A percentile compares a stretch with the other conserved stretches of the same genome.
phyloP scores from a whole-genome alignment of 2,113 vertebrate species.

The Psittacus erithacus region DNA sequence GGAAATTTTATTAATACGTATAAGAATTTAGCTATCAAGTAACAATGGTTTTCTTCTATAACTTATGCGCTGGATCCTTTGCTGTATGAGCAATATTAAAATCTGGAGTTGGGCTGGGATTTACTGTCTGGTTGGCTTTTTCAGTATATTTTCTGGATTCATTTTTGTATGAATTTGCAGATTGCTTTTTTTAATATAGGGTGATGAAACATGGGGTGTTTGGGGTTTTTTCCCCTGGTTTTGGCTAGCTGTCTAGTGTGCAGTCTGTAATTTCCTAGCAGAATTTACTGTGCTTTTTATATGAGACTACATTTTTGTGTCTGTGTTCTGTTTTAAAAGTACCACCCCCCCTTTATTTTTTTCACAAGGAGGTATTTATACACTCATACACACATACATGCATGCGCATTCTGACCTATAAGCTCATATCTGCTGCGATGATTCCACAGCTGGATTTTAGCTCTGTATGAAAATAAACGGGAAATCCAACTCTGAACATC shows the following conservation, averaged over 20 bases:
- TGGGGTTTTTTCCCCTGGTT: background rate
- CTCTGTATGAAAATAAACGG: background rate
- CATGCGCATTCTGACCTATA: background rate
- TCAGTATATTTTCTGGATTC: background rate
- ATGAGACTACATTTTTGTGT: background rate
- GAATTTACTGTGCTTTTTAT: background rate
- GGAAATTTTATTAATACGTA: background rate
- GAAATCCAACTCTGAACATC: background rate
- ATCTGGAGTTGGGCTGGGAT: background rate
- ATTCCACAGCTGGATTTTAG: background rate
- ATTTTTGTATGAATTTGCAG: background rate
- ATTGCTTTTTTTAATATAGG: background rate
- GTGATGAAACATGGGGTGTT: background rate
- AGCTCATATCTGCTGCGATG: fast-evolving
- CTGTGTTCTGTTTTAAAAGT: background rate
- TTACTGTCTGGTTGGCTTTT: background rate
- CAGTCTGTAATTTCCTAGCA: background rate
- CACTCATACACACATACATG: background rate
- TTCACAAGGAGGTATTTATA: background rate
- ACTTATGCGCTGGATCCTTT: background rate
- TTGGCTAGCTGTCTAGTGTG: background rate
- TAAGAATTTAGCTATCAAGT: background rate
- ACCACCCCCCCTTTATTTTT: background rate
- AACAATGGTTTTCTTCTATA: background rate
- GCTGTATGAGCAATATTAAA: background rate